These are phyloP conservation scores for Ormyrus thymus DNA, from an alignment of 2,888 invertebrate genomes.

Conservation along the genomic window DNA sequence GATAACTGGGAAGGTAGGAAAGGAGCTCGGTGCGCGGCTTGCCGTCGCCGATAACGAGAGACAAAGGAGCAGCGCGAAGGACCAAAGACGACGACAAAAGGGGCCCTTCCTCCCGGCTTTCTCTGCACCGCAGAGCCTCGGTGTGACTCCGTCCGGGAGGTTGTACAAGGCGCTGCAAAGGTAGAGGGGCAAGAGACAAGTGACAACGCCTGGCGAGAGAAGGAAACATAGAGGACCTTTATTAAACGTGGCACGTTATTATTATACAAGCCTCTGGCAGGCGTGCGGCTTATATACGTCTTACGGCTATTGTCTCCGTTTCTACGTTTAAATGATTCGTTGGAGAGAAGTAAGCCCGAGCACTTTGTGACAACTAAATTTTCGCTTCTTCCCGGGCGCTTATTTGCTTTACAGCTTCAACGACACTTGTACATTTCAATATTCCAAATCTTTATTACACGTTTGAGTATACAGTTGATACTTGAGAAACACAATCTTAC, in stretches of 20 bases:
- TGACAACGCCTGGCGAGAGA: constrained; percentile 26
- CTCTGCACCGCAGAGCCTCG: not conserved
- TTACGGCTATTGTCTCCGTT: constrained; percentile 34
- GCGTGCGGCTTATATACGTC: constrained; percentile 57
- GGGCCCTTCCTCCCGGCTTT: constrained; percentile 16
- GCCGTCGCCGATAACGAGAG: constrained; percentile 43
- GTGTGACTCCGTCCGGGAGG: constrained; percentile 1
- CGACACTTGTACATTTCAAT: no score
- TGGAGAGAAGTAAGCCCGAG: constrained; percentile 2
- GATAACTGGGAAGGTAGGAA: constrained; percentile 13
- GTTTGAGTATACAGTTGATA: no score
- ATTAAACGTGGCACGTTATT: constrained; percentile 51
- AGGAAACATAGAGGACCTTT: constrained; percentile 44
- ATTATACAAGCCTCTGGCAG: constrained; percentile 63
- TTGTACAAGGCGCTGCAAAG: not conserved
- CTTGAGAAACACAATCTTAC: no score
- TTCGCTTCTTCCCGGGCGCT: no score
- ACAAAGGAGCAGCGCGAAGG: constrained; percentile 35
- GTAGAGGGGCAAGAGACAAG: constrained; percentile 9
- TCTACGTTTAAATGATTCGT: constrained; percentile 9
- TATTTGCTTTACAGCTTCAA: no score
- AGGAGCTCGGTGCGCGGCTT: constrained; percentile 23
- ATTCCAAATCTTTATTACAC: no score
- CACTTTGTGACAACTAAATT: no score
- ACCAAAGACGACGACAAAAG: constrained; percentile 30